Percentiles rank a stretch among this genome's conserved stretches.
Evolutionary conservation across 2,888 invertebrate species (phyloP).

Genomic region (Hypercompe scribonia): DNA sequence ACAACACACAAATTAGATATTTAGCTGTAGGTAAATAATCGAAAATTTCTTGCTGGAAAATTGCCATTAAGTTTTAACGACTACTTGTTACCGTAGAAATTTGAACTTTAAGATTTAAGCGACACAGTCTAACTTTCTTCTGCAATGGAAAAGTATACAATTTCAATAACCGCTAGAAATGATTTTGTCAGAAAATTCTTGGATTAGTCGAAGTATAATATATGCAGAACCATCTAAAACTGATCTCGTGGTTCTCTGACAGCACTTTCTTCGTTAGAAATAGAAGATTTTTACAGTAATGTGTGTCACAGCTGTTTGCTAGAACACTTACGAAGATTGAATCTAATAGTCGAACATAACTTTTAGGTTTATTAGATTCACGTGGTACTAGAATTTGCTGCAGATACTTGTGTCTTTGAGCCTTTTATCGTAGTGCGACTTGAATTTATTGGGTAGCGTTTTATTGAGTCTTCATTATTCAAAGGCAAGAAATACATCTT

Average conservation of each 20-base stretch:
- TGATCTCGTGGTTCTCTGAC: conserved; percentile 39
- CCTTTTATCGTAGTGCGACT: background rate
- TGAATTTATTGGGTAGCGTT: too few species aligned
- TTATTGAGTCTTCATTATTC: too few species aligned
- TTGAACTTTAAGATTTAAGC: conserved; percentile 5
- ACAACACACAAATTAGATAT: background rate
- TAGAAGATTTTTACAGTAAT: background rate
- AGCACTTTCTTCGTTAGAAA: background rate
- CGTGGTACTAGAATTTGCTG: background rate
- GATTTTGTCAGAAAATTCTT: conserved; percentile 10
- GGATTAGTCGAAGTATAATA: conserved; percentile 44
- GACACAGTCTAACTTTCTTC: conserved; percentile 9
- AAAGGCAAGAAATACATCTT: too few species aligned
- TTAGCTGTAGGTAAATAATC: conserved; percentile 1
- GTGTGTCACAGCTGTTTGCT: conserved; percentile 7
- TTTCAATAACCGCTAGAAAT: conserved; percentile 1
- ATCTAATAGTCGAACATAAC: conserved; percentile 25
- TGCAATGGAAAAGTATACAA: background rate
- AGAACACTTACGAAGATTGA: conserved; percentile 45
- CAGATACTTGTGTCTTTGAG: background rate
- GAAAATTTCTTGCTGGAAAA: conserved; percentile 2
- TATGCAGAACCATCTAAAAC: conserved; percentile 43
- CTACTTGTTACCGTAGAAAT: background rate
- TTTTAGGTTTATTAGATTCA: conserved; percentile 31
- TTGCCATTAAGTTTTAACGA: background rate